Evolutionary conservation across 2,888 invertebrate species (phyloP).

Genomic region (Ormyrus pomaceus): DNA sequence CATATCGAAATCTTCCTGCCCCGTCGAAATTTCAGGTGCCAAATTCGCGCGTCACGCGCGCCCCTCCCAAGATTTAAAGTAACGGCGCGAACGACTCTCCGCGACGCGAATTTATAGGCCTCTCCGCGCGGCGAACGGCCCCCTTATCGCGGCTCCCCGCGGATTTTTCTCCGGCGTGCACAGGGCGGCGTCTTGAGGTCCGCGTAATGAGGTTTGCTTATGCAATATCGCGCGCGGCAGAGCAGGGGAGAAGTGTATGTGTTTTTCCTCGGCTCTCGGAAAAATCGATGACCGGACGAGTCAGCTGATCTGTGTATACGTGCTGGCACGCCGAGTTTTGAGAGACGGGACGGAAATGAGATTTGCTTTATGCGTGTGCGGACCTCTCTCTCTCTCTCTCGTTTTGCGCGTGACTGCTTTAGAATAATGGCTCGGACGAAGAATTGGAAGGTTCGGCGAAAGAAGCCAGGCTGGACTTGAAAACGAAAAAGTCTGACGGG

Average conservation of each 20-base stretch:
- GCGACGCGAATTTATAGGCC: constrained; percentile 55
- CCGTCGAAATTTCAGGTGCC: too few relatives aligned
- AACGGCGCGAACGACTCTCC: neutral
- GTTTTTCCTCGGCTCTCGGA: neutral
- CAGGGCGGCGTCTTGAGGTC: too few relatives aligned
- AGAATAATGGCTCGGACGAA: too few relatives aligned
- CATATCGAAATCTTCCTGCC: too few relatives aligned
- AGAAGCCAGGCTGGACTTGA: too few relatives aligned
- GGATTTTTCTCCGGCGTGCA: neutral
- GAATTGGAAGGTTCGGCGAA: too few relatives aligned
- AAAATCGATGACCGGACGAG: neutral
- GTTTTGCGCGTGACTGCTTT: too few relatives aligned
- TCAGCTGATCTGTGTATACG: too few relatives aligned
- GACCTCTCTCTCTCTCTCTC: neutral
- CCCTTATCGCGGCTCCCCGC: constrained; percentile 51
- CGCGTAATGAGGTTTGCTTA: constrained; percentile 30
- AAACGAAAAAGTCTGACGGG: too few relatives aligned
- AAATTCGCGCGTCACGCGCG: too few relatives aligned
- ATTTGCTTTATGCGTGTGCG: neutral
- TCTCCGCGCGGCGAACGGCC: constrained; percentile 46
- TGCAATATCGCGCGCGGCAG: constrained; percentile 12
- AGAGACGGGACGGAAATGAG: neutral
- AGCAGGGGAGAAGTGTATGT: neutral
- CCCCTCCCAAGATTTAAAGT: too few relatives aligned
- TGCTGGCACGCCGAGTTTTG: too few relatives aligned